phyloP scores from a whole-genome alignment of 2,797 vertebrate species.

The Ciconia nigra region DNA sequence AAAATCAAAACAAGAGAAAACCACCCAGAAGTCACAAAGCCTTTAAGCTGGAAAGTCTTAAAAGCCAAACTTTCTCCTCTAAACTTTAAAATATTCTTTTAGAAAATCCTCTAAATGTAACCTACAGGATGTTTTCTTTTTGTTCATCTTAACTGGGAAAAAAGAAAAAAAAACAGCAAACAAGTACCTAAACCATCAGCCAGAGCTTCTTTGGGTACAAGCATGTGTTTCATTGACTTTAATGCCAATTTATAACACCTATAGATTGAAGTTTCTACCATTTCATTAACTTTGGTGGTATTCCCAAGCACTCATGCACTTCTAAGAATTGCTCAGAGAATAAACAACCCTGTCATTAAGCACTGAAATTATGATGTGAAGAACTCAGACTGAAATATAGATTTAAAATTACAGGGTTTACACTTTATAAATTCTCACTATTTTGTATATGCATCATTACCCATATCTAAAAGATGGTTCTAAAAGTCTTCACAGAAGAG shows the following conservation, averaged over 20 bases:
- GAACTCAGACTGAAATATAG: not conserved
- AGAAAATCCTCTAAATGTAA: not conserved
- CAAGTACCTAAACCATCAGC: not conserved
- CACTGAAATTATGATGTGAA: not conserved
- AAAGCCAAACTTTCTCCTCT: not conserved
- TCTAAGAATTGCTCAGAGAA: not conserved
- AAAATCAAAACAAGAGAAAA: not conserved
- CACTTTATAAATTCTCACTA: not conserved
- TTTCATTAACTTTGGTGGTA: not conserved
- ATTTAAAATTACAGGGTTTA: not conserved
- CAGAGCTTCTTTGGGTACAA: not conserved
- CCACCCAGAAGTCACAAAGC: not conserved
- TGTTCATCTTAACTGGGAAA: not conserved
- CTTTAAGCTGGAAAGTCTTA: not conserved
- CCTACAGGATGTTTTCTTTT: not conserved
- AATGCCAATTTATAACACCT: not conserved
- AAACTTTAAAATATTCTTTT: not conserved
- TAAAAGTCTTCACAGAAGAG: not conserved
- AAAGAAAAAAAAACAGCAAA: not conserved
- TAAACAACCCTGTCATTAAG: not conserved
- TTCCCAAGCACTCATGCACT: not conserved
- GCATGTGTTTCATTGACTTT: not conserved
- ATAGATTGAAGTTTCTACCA: not conserved
- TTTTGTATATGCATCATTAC: not conserved
- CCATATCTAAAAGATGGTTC: not conserved